phyloP scores from a whole-genome alignment of 2,113 vertebrate genomes.

The Rhea pennata region DNA sequence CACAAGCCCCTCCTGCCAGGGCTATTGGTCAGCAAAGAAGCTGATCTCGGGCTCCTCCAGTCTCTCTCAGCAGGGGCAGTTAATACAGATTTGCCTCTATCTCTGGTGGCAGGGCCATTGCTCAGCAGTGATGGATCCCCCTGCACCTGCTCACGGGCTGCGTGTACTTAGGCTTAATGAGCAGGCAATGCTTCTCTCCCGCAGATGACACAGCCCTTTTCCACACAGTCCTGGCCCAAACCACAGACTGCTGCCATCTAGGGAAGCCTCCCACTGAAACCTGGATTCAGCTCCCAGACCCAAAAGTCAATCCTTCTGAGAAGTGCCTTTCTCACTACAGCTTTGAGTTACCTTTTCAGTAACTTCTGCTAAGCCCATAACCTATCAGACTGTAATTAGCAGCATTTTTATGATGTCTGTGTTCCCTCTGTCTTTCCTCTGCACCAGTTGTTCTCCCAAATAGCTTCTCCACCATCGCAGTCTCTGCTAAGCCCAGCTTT shows the following conservation, averaged over 20 bases:
- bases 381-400: background rate
- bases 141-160: background rate
- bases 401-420: background rate
- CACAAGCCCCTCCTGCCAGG: background rate
- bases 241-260: background rate
- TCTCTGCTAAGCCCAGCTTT: background rate
- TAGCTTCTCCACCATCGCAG: background rate
- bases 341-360: background rate
- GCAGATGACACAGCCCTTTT: background rate
- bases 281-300: background rate
- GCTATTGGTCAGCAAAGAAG: background rate
- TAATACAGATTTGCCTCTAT: background rate
- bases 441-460: background rate
- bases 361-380: background rate
- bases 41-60: background rate
- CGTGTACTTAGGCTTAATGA: background rate
- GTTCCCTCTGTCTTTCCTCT: background rate
- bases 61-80: background rate
- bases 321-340: background rate
- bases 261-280: background rate
- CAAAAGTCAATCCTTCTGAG: background rate
- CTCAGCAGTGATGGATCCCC: conserved; percentile 4
- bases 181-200: background rate
- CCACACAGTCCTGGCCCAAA: background rate
- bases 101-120: background rate